phyloP scores from a whole-genome alignment of 2,113 vertebrate species.

The Callionymus lyra region DNA sequence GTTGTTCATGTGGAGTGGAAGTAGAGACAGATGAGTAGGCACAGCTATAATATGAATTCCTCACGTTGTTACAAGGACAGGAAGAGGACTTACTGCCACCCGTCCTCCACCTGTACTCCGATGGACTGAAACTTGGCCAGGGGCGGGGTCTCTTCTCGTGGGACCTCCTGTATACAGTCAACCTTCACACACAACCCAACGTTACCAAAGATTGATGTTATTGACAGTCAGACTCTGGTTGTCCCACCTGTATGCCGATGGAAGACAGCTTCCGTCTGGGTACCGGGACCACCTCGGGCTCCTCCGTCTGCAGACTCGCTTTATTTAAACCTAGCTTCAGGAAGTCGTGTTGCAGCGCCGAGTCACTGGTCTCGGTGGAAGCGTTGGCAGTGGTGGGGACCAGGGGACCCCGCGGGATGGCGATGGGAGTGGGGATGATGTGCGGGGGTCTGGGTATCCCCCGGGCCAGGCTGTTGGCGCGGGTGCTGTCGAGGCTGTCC shows the following conservation, averaged over 20 bases:
- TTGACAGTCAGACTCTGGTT: background rate
- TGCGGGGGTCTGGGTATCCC: constrained; percentile 60
- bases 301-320: constrained; percentile 70
- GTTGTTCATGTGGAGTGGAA: background rate
- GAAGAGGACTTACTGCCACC: constrained; percentile 91
- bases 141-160: constrained; percentile 84
- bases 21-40: constrained; percentile 41
- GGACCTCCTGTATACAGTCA: constrained; percentile 94
- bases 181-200: constrained; percentile 69
- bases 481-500: constrained; percentile 92
- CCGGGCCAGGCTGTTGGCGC: constrained; percentile 83
- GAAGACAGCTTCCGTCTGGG: constrained; percentile 94
- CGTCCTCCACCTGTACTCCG: constrained; percentile 98
- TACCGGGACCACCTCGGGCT: constrained; percentile 70
- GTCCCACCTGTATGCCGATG: constrained; percentile 87
- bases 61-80: constrained; percentile 56
- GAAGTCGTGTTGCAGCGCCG: constrained; percentile 45
- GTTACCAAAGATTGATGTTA: background rate
- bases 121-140: constrained; percentile 96
- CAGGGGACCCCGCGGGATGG: constrained; percentile 71
- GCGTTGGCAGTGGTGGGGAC: constrained; percentile 49
- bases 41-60: constrained; percentile 53
- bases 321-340: constrained; percentile 70
- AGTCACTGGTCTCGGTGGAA: constrained; percentile 50
- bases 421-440: constrained; percentile 69